Percentiles rank a stretch among this genome's conserved stretches.
These are phyloP conservation scores for Atherinosoma microstoma DNA, from an alignment of 2,797 vertebrate species.

Conservation along the genomic window DNA sequence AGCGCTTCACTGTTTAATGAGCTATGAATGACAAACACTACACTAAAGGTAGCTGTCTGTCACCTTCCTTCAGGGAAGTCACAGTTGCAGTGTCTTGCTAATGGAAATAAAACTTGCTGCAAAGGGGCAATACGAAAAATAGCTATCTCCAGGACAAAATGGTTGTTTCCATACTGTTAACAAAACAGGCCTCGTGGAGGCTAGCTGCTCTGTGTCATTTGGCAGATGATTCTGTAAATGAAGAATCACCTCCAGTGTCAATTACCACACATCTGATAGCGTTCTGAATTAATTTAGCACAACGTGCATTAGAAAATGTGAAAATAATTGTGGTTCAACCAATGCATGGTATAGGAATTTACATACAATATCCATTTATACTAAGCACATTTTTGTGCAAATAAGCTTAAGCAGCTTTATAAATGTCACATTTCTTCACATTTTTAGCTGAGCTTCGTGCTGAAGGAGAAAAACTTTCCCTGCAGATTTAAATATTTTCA, in stretches of 20 bases:
- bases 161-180: slow-evolving; percentile 42
- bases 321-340: slow-evolving; percentile 24
- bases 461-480: slow-evolving; percentile 22
- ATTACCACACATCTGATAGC: slow-evolving; percentile 29
- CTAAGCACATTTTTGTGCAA: background rate
- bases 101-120: slow-evolving; percentile 34
- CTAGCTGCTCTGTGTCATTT: slow-evolving; percentile 26
- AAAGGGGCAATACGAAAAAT: slow-evolving; percentile 48
- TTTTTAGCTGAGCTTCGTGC: slow-evolving; percentile 1
- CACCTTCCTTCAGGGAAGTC: slow-evolving; percentile 33
- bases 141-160: slow-evolving; percentile 47
- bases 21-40: slow-evolving; percentile 70
- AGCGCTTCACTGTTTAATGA: slow-evolving; percentile 64
- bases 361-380: slow-evolving; percentile 31
- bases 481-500: slow-evolving; percentile 43
- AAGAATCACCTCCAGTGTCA: slow-evolving; percentile 52
- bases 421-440: background rate
- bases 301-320: slow-evolving; percentile 3
- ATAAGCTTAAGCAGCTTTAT: background rate
- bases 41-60: slow-evolving; percentile 58
- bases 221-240: slow-evolving; percentile 40
- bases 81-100: slow-evolving; percentile 40
- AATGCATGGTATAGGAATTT: slow-evolving; percentile 8
- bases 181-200: slow-evolving; percentile 33
- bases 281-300: slow-evolving; percentile 18